Percentiles rank a stretch among this genome's conserved stretches.
These are phyloP conservation scores for Falco biarmicus DNA, from an alignment of 2,797 vertebrate species.

Conservation along the genomic window DNA sequence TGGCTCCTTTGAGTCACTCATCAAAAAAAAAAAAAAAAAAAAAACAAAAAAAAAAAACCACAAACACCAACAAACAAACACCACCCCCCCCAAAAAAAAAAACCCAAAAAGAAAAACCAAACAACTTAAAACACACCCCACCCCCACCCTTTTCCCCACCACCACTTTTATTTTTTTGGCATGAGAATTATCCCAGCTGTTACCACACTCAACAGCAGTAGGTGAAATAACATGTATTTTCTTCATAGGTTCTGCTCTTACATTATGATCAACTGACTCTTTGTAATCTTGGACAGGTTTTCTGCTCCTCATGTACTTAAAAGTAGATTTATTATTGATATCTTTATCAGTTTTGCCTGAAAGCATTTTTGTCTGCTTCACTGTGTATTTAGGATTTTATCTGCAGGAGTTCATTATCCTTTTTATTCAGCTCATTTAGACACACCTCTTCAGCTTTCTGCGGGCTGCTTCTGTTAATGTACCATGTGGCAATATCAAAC, in stretches of 20 bases:
- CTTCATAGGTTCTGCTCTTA: background rate
- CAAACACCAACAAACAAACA: too few species aligned
- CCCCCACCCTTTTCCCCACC: too few species aligned
- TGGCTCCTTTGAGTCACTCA: background rate
- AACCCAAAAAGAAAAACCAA: background rate
- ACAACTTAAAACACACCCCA: too few species aligned
- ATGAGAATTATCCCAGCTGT: background rate
- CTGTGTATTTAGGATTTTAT: background rate
- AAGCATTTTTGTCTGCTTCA: background rate
- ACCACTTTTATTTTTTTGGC: background rate
- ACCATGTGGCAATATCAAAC: background rate
- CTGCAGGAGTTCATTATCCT: background rate
- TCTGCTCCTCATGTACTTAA: background rate
- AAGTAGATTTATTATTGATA: background rate
- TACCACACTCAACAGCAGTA: background rate
- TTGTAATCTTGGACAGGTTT: background rate
- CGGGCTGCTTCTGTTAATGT: background rate
- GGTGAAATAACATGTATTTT: background rate
- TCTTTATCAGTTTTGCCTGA: background rate
- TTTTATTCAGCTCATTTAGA: background rate
- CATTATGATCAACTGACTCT: background rate
- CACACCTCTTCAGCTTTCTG: background rate
- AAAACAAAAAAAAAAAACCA: too few species aligned
- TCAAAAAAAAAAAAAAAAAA: background rate
- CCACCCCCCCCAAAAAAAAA: background rate